Evolutionary conservation across 2,888 invertebrate species (phyloP), one percentile per base, ranked within the genome.

Genomic region (Sarcophaga caerulescens): DNA sequence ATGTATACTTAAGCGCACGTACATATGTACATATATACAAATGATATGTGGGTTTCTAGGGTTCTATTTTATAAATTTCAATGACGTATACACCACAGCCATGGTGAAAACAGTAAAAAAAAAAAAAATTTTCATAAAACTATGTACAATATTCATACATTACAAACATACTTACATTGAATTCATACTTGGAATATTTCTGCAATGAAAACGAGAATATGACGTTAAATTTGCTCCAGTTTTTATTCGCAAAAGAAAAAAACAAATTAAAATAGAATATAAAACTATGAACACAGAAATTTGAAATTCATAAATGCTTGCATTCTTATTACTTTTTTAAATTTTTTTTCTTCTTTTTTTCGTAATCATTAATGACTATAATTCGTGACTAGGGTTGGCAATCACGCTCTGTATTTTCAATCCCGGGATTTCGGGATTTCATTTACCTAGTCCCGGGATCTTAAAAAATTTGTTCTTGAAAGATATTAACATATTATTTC

Each of bases 181-280:
- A 83, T 10, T 74, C 60, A 68, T 68, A 52, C 60, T 63, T 21
- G 65, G 35, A 57, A 44, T 75, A 52, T 62, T 62, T 44, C 19
- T 69, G 68, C 68, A 76, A 80, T 83, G 80, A 77, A 85, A 85
- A 85, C 80, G 76, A 76, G 80, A 80, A 82, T 82, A 80, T 82
- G 85, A 85, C 85, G 79, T 82, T 85, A 82, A 82, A 68, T 85
- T 83, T 85, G 85, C 82, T 85, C 85, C 66, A 85, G 82, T 73
- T 85, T 80, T 80, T 45, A 8, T 65, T 60, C 52, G 1, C 35
- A 14, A 62, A 66, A 71, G 4, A 47, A 19, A 74, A 74, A 65
- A 59, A 10, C 14, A 3, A 12, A 23, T 25, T 59, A 68, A 60
- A 74, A 23, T n/a, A 66, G n/a, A 44, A 4, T 8, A 35, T 35